Evolutionary conservation across 2,797 vertebrate genomes (phyloP).

Genomic region (Catamblyrhynchus diadema): DNA sequence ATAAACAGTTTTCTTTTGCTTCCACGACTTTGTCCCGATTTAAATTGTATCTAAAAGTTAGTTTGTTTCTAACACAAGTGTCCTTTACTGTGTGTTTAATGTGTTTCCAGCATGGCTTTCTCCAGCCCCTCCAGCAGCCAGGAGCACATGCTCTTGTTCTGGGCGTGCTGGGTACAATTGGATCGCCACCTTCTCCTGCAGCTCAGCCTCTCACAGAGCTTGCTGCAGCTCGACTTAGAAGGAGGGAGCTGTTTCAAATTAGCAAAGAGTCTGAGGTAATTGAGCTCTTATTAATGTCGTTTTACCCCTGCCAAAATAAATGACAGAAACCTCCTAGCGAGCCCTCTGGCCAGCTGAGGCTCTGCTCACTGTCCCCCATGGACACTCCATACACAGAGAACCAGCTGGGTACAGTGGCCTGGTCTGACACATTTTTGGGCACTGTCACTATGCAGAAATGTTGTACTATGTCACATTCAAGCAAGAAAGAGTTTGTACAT

Average conservation of each 20-base stretch:
- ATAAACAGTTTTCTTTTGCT: background rate
- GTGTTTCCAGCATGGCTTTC: background rate
- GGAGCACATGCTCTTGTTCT: background rate
- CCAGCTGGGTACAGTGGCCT: fast-evolving
- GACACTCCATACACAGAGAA: fast-evolving
- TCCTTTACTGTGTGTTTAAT: fast-evolving
- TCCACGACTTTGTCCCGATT: fast-evolving
- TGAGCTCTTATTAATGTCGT: background rate
- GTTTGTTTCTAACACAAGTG: background rate
- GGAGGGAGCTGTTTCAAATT: background rate
- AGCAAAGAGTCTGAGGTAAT: background rate
- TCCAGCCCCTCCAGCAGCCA: background rate
- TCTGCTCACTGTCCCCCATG: background rate
- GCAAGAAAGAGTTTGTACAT: background rate
- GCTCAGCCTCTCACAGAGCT: background rate
- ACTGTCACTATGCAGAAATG: background rate
- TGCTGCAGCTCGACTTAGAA: background rate
- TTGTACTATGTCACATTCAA: background rate
- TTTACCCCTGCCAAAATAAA: background rate
- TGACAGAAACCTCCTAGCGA: background rate
- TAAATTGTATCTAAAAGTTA: background rate
- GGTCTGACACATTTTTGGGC: fast-evolving
- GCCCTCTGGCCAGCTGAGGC: background rate
- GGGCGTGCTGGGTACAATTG: fast-evolving
- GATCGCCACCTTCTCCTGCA: background rate